Conservation (phyloP, 2,888 invertebrate genomes). For the Hipparchia sbordonii region DNA sequence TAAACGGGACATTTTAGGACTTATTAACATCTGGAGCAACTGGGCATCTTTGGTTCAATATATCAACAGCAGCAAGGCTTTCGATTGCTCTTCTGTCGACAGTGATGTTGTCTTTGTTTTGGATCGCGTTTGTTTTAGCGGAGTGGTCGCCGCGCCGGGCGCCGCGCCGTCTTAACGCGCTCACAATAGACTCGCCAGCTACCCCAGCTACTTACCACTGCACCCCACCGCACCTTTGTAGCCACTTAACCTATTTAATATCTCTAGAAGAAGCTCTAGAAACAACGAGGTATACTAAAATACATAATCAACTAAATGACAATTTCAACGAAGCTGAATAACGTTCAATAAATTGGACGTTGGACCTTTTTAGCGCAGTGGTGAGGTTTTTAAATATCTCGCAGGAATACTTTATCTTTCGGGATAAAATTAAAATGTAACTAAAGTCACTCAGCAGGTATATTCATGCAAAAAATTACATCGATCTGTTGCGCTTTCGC, state of each 20-base stretch:
- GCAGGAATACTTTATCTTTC: too few species aligned
- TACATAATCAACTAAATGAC: too few species aligned
- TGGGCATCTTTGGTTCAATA: neutral
- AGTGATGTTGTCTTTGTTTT: constrained; percentile 28
- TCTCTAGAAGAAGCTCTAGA: too few species aligned
- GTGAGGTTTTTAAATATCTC: too few species aligned
- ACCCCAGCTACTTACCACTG: constrained; percentile 5
- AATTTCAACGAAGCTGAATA: too few species aligned
- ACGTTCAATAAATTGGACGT: too few species aligned
- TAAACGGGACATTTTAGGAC: neutral
- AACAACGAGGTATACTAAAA: too few species aligned
- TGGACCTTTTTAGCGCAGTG: too few species aligned
- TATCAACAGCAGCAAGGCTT: constrained; percentile 23
- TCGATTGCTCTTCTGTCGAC: constrained; percentile 50
- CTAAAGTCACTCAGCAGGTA: too few species aligned
- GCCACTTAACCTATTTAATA: constrained; percentile 4
- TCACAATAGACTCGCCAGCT: constrained; percentile 1
- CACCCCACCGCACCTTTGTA: neutral
- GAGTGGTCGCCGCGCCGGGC: constrained; percentile 34
- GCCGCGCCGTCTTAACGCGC: neutral
- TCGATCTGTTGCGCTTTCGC: too few species aligned
- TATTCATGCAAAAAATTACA: too few species aligned
- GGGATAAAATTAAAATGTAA: too few species aligned
- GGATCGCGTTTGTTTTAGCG: constrained; percentile 49
- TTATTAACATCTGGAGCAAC: neutral